Conservation (phyloP, 2,797 vertebrate species). For the Enteromius treurensis region DNA sequence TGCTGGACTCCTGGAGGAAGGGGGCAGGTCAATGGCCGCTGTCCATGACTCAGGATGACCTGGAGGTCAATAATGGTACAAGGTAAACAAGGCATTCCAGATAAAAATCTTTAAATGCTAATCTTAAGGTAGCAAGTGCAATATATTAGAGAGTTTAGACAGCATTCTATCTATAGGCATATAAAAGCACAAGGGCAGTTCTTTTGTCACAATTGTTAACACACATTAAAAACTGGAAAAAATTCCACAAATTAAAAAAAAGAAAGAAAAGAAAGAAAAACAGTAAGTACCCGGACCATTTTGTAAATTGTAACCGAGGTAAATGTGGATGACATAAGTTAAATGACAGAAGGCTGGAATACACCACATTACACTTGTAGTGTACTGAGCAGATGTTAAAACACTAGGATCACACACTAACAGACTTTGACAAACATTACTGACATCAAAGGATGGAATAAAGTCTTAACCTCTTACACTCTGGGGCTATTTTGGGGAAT, state of each 20-base stretch:
- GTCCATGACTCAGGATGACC: slow-evolving; percentile 70
- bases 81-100: neutral
- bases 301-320: neutral
- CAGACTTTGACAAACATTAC: neutral
- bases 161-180: too few relatives aligned
- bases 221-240: neutral
- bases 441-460: too few relatives aligned
- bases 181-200: neutral
- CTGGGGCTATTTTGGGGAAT: too few relatives aligned
- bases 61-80: neutral
- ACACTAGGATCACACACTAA: neutral
- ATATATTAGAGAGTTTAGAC: too few relatives aligned
- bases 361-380: neutral
- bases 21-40: slow-evolving; percentile 53
- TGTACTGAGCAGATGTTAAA: neutral
- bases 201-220: neutral
- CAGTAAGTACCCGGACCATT: too few relatives aligned
- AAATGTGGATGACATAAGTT: neutral
- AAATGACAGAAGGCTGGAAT: too few relatives aligned
- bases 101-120: slow-evolving; percentile 4
- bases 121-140: neutral
- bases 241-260: neutral
- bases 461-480: too few relatives aligned
- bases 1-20: slow-evolving; percentile 65
- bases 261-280: too few relatives aligned